These are phyloP conservation scores for Cheilosia vulpina DNA, from an alignment of 2,888 invertebrate species.

Conservation along the genomic window DNA sequence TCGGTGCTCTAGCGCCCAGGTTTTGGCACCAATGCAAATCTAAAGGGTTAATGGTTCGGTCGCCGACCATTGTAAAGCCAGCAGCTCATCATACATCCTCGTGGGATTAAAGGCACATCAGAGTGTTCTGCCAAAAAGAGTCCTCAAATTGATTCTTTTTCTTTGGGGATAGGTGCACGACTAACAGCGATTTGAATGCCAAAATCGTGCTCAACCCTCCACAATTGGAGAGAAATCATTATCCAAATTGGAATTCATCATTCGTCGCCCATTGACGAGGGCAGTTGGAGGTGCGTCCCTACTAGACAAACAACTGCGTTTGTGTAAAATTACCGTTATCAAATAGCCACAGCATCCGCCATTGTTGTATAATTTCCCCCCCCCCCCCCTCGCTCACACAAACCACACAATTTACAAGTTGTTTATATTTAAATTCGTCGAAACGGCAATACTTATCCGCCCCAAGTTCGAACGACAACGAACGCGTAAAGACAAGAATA, in stretches of 20 bases:
- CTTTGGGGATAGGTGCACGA: not conserved
- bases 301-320: constrained; percentile 69
- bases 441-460: constrained; percentile 26
- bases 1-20: constrained; percentile 33
- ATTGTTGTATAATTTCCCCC: constrained; percentile 52
- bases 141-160: constrained; percentile 68
- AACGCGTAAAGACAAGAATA: constrained; percentile 43
- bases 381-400: constrained; percentile 19
- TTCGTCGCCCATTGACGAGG: constrained; percentile 31
- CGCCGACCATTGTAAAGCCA: constrained; percentile 47
- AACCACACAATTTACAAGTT: constrained; percentile 72
- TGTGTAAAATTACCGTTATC: constrained; percentile 68
- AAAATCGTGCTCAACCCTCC: constrained; percentile 23
- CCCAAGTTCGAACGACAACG: constrained; percentile 32
- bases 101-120: constrained; percentile 51
- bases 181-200: constrained; percentile 52
- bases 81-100: constrained; percentile 59
- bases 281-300: not conserved
- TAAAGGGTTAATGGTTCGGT: constrained; percentile 73
- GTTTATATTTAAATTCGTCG: constrained; percentile 72
- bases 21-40: constrained; percentile 67
- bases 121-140: constrained; percentile 62
- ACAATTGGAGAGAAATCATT: constrained; percentile 45
- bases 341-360: constrained; percentile 34
- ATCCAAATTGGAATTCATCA: constrained; percentile 69